A percentile compares a stretch with the other conserved stretches of the same genome.
phyloP scores from a whole-genome alignment of 2,113 vertebrate species.

The Catagonus wagneri region DNA sequence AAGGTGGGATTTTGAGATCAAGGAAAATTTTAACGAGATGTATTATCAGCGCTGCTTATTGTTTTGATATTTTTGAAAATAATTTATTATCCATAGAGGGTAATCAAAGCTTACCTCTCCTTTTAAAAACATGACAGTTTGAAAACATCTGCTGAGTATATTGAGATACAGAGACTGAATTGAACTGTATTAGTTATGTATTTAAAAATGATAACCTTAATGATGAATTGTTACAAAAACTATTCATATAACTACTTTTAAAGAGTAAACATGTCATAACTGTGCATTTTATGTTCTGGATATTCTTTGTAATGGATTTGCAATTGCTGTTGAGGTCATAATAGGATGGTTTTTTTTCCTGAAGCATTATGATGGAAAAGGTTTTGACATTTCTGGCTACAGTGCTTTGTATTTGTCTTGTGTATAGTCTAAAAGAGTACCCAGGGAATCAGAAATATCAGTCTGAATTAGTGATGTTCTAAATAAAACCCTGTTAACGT shows the following conservation, averaged over 20 bases:
- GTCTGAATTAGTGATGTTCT: neutral
- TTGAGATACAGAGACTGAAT: neutral
- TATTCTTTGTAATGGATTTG: neutral
- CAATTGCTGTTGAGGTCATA: neutral
- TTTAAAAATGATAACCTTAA: neutral
- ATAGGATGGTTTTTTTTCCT: slow-evolving; percentile 1
- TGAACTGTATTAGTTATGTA: neutral
- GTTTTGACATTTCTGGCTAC: neutral
- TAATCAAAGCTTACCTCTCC: slow-evolving; percentile 66
- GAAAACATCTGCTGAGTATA: neutral
- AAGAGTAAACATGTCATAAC: neutral
- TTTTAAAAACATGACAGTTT: slow-evolving; percentile 33
- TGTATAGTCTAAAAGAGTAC: neutral
- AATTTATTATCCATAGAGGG: neutral
- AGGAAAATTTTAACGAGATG: neutral
- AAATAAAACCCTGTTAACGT: neutral
- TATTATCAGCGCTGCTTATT: neutral
- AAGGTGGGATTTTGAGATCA: neutral
- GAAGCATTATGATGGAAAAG: neutral
- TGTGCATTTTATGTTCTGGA: neutral
- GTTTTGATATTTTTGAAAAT: neutral
- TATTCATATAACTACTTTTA: neutral
- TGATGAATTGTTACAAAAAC: neutral
- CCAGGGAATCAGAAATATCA: neutral
- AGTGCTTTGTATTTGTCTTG: neutral